Evolutionary conservation across 2,888 invertebrate genomes (phyloP), one percentile per base, ranked within the genome.

Genomic region (Aromia moschata): DNA sequence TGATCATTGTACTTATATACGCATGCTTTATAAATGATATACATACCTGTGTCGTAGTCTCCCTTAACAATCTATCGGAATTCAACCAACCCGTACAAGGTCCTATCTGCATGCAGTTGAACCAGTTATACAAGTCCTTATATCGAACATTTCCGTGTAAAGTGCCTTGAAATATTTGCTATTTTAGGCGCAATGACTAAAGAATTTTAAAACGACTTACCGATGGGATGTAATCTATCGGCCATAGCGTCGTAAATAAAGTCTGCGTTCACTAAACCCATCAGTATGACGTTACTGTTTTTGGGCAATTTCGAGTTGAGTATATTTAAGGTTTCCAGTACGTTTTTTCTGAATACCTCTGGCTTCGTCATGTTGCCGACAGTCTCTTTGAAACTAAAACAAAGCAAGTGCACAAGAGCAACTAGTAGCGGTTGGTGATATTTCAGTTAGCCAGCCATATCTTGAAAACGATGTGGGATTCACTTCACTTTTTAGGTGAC

Each of bases 11-110:
- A n/a, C n/a, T n/a, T n/a, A n/a, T n/a, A n/a, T n/a, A n/a, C n/a
- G n/a, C n/a, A n/a, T n/a, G n/a, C n/a, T n/a, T n/a, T n/a, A n/a
- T n/a, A n/a, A n/a, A n/a, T n/a, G n/a, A n/a, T n/a, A n/a, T n/a
- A 58, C 9, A 61, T 60, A 76, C 77, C 69, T 71, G 54, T 31
- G 80, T 73, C 2, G 82, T 81, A 15, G 78, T 64, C 44, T 79
- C 71, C 58, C 82, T 69, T 1, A 82, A 63, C 1, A 80, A 80
- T 46, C 65, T 74, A 68, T 83, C 81, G 2, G 77, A 70, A 53
- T 78, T 82, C 77, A 83, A 74, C 83, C 83, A 83, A 0, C 83
- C 83, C 36, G 68, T 70, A 62, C 83, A 83, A 2, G 83, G 83
- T 7, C 77, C 75, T 60, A 83, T 82, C 72, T 82, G 74, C 74